phyloP scores from a whole-genome alignment of 2,113 vertebrate species.

The Poeciliopsis occidentalis region DNA sequence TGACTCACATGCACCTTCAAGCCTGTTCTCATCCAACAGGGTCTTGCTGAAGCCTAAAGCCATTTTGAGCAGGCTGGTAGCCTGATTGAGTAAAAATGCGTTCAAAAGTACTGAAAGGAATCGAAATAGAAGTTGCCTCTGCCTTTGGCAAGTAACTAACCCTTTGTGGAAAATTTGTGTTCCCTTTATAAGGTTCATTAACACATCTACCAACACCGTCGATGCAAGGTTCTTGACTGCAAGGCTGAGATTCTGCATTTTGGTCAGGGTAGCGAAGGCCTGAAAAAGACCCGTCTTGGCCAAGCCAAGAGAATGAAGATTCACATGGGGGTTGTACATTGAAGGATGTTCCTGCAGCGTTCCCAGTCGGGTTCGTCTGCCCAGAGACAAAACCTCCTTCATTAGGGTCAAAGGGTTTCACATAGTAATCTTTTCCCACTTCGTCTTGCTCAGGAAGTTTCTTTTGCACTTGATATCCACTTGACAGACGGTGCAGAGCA shows the following conservation, averaged over 20 bases:
- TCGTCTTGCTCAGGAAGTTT: accelerated
- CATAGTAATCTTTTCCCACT: background rate
- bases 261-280: background rate
- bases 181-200: background rate
- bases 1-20: background rate
- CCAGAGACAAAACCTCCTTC: background rate
- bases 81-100: background rate
- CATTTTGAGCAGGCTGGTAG: background rate
- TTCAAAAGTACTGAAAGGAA: background rate
- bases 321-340: background rate
- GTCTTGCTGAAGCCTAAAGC: background rate
- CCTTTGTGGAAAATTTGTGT: background rate
- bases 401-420: background rate
- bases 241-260: background rate
- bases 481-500: background rate
- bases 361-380: background rate
- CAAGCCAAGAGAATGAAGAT: background rate
- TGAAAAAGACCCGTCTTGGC: background rate
- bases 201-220: background rate
- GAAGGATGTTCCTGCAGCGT: background rate
- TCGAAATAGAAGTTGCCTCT: background rate
- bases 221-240: background rate
- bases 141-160: background rate
- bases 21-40: background rate
- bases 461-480: background rate